phyloP scores from a whole-genome alignment of 2,113 vertebrate genomes.

The Elaphurus davidianus region DNA sequence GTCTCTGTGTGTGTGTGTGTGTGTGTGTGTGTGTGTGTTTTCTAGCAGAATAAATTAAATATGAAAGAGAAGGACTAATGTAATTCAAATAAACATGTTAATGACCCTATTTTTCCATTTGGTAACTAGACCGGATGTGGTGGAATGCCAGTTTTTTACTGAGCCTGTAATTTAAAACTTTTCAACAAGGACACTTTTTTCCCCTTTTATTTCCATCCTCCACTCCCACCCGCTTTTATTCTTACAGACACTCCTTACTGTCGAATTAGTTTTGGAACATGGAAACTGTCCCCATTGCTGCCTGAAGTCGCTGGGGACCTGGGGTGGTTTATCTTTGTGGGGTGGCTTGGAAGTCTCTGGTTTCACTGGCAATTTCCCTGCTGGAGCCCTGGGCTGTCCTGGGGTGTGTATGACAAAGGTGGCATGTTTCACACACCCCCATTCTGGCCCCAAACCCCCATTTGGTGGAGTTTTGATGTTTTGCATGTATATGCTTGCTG shows the following conservation, averaged over 20 bases:
- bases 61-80: conserved; percentile 68
- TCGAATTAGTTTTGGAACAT: conserved; percentile 65
- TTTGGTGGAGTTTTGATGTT: background rate
- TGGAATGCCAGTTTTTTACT: conserved; percentile 73
- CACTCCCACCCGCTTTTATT: conserved; percentile 61
- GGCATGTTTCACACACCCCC: background rate
- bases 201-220: conserved; percentile 73
- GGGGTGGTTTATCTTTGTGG: conserved; percentile 49
- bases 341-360: conserved; percentile 34
- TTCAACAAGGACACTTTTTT: conserved; percentile 71
- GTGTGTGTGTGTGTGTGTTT: background rate
- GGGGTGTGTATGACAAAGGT: background rate
- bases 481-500: background rate
- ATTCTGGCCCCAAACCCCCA: background rate
- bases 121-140: conserved; percentile 70
- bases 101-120: conserved; percentile 75
- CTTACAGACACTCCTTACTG: conserved; percentile 62
- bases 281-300: conserved; percentile 55
- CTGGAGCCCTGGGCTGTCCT: background rate
- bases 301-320: conserved; percentile 27
- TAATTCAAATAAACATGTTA: conserved; percentile 75
- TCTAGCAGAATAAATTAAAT: conserved; percentile 75
- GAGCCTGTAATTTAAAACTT: conserved; percentile 75
- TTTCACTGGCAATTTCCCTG: conserved; percentile 52
- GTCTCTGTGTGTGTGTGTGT: background rate